A percentile compares a stretch with the other conserved stretches of the same genome.
phyloP scores from a whole-genome alignment of 2,797 vertebrate genomes.

The Gastrophryne carolinensis region DNA sequence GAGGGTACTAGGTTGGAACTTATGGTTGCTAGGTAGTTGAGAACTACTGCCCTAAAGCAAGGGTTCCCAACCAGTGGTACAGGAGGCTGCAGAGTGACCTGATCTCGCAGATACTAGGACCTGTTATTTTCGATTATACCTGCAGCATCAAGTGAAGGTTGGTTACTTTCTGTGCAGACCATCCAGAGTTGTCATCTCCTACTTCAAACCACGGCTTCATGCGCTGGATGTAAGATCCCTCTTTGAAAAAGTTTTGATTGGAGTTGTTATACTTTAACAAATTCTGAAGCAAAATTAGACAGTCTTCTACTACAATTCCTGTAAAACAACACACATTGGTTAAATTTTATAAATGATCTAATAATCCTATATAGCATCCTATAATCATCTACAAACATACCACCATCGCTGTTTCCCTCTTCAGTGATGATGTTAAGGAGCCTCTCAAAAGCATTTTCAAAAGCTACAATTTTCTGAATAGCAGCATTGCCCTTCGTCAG shows the following conservation, averaged over 20 bases:
- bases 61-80: too few relatives aligned
- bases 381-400: conserved; percentile 61
- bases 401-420: conserved; percentile 95
- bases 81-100: too few relatives aligned
- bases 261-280: conserved; percentile 97
- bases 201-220: conserved; percentile 99
- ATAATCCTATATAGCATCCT: not conserved
- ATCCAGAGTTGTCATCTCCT: conserved; percentile 93
- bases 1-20: too few relatives aligned
- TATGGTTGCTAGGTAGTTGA: too few relatives aligned
- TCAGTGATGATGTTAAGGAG: conserved; percentile 95
- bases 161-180: conserved; percentile 98
- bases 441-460: conserved; percentile 96
- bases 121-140: too few relatives aligned
- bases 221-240: conserved; percentile 95
- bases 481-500: conserved; percentile 94
- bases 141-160: conserved; percentile 97
- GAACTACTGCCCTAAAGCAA: too few relatives aligned
- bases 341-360: not conserved
- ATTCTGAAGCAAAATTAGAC: conserved; percentile 90
- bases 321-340: conserved; percentile 32
- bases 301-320: conserved; percentile 98
- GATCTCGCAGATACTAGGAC: too few relatives aligned
- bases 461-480: conserved; percentile 98
- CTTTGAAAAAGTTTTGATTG: conserved; percentile 99